Conservation (phyloP, 2,797 vertebrate genomes). For the Toxotes lorentzi region DNA sequence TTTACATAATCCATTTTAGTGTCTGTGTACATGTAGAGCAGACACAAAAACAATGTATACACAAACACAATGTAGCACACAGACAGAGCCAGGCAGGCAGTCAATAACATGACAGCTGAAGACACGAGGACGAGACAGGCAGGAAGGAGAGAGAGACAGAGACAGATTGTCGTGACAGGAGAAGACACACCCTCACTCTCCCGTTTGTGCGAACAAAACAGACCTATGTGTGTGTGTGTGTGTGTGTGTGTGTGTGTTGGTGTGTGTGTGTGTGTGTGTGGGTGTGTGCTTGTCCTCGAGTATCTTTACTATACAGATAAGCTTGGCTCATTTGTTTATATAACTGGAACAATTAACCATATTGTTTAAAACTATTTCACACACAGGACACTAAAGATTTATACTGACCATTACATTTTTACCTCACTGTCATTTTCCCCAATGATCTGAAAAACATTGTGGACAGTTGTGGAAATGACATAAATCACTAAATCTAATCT, state of each 20-base stretch:
- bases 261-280: conserved; percentile 11
- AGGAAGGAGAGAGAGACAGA: conserved; percentile 72
- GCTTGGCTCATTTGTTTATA: conserved; percentile 8
- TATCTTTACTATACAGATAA: conserved; percentile 15
- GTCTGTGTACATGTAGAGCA: not conserved
- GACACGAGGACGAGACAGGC: conserved; percentile 68
- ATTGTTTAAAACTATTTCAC: not conserved
- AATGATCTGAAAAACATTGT: not conserved
- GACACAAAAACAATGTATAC: conserved; percentile 23
- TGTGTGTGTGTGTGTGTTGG: not conserved
- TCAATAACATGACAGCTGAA: conserved; percentile 45
- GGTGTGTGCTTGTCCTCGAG: conserved; percentile 10
- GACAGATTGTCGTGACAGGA: conserved; percentile 58
- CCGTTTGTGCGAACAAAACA: conserved; percentile 26
- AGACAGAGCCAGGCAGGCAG: conserved; percentile 9
- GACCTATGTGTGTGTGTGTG: conserved; percentile 10
- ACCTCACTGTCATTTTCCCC: not conserved
- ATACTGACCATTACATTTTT: not conserved
- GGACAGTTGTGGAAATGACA: not conserved
- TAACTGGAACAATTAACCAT: conserved; percentile 12
- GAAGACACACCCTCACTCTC: conserved; percentile 57
- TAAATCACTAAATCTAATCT: not conserved
- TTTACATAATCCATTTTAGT: conserved; percentile 9
- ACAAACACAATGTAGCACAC: conserved; percentile 21
- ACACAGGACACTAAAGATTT: not conserved